Evolutionary conservation across 2,797 vertebrate species (phyloP).

Genomic region (Eremophila alpestris): DNA sequence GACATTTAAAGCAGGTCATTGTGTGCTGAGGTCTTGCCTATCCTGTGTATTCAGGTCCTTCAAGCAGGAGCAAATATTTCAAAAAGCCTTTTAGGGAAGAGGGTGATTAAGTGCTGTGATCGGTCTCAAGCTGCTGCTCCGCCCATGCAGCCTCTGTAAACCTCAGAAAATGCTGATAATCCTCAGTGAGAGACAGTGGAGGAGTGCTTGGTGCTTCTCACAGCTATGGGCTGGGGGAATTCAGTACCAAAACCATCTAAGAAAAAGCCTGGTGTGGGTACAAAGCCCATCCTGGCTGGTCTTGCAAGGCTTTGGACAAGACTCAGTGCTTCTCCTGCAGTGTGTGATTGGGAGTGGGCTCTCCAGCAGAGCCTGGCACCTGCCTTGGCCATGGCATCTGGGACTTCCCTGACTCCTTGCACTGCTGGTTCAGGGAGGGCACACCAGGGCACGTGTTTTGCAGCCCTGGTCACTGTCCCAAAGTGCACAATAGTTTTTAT

Average conservation of each 20-base stretch:
- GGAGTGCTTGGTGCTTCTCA: neutral
- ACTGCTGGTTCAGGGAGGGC: neutral
- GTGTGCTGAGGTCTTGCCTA: neutral
- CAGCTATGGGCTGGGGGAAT: neutral
- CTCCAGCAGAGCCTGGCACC: neutral
- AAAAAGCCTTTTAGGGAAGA: neutral
- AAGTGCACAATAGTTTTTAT: neutral
- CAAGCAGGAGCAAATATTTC: neutral
- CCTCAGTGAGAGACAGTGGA: neutral
- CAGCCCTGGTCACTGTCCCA: neutral
- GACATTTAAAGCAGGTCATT: neutral
- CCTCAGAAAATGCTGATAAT: neutral
- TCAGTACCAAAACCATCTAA: neutral
- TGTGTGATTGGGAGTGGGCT: neutral
- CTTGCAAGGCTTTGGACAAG: neutral
- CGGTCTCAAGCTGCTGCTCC: neutral
- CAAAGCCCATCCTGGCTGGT: neutral
- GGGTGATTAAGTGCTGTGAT: neutral
- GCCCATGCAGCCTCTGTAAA: neutral
- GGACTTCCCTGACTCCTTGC: neutral
- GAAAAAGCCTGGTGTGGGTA: neutral
- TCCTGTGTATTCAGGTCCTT: neutral
- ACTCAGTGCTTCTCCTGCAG: neutral
- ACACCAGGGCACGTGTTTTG: accelerated
- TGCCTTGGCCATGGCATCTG: neutral